Percentiles rank a stretch among this genome's conserved stretches.
phyloP scores from a whole-genome alignment of 37 sponge, comb jelly and placozoan genomes.

The Aphrocallistes beatrix region DNA sequence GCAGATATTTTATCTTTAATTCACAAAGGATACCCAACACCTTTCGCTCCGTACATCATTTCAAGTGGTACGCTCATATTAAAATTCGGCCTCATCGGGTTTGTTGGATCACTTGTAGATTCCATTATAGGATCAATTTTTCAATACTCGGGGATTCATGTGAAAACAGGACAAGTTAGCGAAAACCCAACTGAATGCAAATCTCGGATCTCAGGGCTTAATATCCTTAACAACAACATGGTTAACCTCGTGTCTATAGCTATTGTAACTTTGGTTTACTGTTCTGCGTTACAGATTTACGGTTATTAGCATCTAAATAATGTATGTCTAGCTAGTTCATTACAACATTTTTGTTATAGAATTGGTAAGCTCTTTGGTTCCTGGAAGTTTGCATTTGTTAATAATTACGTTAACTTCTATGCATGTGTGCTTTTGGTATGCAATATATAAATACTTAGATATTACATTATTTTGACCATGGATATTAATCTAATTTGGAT shows the following conservation, averaged over 20 bases:
- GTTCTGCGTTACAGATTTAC: too few species aligned
- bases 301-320: too few species aligned
- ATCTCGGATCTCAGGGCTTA: slow-evolving; percentile 56
- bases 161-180: slow-evolving; percentile 30
- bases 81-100: slow-evolving; percentile 43
- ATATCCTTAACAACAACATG: slow-evolving; percentile 58
- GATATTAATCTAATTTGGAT: too few species aligned
- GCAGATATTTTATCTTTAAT: background rate
- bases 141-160: slow-evolving; percentile 60
- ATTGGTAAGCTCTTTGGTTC: too few species aligned
- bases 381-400: too few species aligned
- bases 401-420: too few species aligned
- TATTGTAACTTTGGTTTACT: background rate
- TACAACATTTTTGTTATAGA: too few species aligned
- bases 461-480: too few species aligned
- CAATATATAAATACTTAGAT: too few species aligned
- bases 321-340: too few species aligned
- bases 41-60: background rate
- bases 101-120: slow-evolving; percentile 67
- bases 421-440: too few species aligned
- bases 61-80: too few species aligned
- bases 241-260: slow-evolving; percentile 72
- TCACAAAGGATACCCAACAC: background rate
- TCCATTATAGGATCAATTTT: slow-evolving; percentile 72
- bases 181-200: slow-evolving; percentile 3